A percentile compares a stretch with the other conserved stretches of the same genome.
Conservation (phyloP, 2,797 vertebrate genomes). For the Chiroxiphia lanceolata region DNA sequence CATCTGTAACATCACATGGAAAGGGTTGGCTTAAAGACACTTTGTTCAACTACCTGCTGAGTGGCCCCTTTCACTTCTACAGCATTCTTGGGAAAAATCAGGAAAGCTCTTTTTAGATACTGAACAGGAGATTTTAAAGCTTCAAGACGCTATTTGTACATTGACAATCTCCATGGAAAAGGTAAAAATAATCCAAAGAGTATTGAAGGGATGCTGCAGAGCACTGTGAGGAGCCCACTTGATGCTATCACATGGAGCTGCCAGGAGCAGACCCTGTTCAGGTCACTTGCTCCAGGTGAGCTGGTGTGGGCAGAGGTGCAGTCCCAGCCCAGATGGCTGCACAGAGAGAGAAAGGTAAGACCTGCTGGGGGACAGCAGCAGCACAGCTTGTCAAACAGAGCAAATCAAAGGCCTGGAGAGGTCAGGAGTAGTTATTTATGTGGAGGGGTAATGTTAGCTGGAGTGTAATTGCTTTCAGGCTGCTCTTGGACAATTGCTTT, state of each 20-base stretch:
- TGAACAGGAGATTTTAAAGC: neutral
- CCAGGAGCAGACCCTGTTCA: neutral
- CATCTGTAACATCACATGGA: neutral
- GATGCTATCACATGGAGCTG: neutral
- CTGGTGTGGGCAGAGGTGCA: neutral
- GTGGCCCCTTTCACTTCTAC: neutral
- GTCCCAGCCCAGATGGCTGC: rapidly evolving
- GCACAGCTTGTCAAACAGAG: neutral
- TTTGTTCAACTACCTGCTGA: neutral
- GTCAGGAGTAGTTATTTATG: conserved; percentile 4
- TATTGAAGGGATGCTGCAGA: neutral
- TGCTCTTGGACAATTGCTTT: neutral
- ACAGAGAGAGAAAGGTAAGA: neutral
- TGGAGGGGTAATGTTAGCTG: neutral
- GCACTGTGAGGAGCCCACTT: neutral
- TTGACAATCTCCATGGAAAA: neutral
- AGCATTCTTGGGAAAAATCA: rapidly evolving
- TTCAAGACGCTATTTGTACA: neutral
- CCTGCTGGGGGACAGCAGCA: neutral
- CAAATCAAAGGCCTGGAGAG: conserved; percentile 27
- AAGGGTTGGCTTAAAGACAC: neutral
- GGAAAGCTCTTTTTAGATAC: neutral
- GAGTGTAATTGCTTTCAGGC: conserved; percentile 43
- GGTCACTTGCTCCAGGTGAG: neutral
- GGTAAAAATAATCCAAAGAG: neutral